These are phyloP conservation scores for Ormyrus rosae DNA, from an alignment of 2,888 invertebrate genomes.

Conservation along the genomic window DNA sequence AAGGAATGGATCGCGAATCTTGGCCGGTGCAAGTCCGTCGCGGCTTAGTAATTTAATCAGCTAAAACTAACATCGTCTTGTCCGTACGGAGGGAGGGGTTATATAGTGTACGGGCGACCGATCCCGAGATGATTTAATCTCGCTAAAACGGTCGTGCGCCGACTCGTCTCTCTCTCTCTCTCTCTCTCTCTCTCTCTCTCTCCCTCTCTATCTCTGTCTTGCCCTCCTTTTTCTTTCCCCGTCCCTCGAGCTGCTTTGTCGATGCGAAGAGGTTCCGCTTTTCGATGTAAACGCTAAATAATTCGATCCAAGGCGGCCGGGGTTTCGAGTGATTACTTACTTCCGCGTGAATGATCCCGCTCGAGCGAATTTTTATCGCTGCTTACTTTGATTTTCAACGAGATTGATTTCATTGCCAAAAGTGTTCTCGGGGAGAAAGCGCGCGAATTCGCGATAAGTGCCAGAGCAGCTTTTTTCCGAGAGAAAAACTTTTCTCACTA, in stretches of 20 bases:
- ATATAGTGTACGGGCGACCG: slow-evolving; percentile 57
- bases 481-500: no score
- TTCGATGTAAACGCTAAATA: slow-evolving; percentile 38
- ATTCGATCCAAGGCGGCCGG: slow-evolving; percentile 26
- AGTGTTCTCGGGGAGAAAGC: no score
- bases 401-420: no score
- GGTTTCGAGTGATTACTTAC: slow-evolving; percentile 12
- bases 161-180: slow-evolving; percentile 37
- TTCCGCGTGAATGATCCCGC: neutral
- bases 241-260: slow-evolving; percentile 15
- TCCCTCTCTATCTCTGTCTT: slow-evolving; percentile 36
- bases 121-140: slow-evolving; percentile 74
- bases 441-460: no score
- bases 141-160: slow-evolving; percentile 72
- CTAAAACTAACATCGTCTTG: slow-evolving; percentile 74
- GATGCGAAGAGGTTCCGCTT: neutral
- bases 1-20: slow-evolving; percentile 71
- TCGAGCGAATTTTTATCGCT: no score
- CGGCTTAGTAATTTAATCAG: slow-evolving; percentile 76
- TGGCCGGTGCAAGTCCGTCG: slow-evolving; percentile 69
- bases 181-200: slow-evolving; percentile 21
- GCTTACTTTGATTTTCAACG: no score
- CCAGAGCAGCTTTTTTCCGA: no score
- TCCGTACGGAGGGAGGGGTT: no score
- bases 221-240: slow-evolving; percentile 53